phyloP scores from a whole-genome alignment of 23 tunicate genomes.

The Trididemnum nubilum region DNA sequence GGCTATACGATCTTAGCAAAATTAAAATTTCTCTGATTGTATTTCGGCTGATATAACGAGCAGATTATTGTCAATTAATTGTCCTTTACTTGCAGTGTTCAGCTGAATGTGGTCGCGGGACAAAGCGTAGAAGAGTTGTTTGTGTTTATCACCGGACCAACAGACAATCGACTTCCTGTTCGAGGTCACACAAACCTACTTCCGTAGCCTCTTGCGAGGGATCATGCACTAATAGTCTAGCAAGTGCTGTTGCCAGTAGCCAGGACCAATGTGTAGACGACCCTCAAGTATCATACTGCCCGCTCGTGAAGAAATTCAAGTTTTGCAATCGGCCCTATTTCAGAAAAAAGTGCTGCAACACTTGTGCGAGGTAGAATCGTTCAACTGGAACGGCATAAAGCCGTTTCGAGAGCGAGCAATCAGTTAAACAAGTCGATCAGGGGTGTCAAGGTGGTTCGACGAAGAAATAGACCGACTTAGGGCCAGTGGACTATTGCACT shows the following conservation, averaged over 20 bases:
- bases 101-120: slow-evolving; percentile 87
- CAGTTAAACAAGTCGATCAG: too few species aligned
- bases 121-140: slow-evolving; percentile 68
- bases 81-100: slow-evolving; percentile 84
- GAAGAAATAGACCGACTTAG: too few species aligned
- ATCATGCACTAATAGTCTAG: slow-evolving; percentile 5
- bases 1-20: too few species aligned
- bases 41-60: too few species aligned
- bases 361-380: slow-evolving; percentile 45
- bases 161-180: slow-evolving; percentile 30
- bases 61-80: too few species aligned
- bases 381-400: too few species aligned
- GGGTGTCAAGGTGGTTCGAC: too few species aligned
- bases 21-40: too few species aligned
- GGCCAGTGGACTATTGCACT: too few species aligned
- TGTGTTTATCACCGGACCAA: slow-evolving; percentile 45
- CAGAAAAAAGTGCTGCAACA: slow-evolving; percentile 81
- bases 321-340: slow-evolving; percentile 83
- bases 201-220: slow-evolving; percentile 50
- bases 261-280: slow-evolving; percentile 63
- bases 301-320: slow-evolving; percentile 63
- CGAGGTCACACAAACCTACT: slow-evolving; percentile 43
- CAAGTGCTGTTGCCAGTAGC: not conserved
- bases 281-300: slow-evolving; percentile 78
- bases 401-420: too few species aligned